These are phyloP conservation scores for Ophioderma brevispina DNA, from an alignment of 35 echinoderm and acorn worm genomes.

Conservation along the genomic window DNA sequence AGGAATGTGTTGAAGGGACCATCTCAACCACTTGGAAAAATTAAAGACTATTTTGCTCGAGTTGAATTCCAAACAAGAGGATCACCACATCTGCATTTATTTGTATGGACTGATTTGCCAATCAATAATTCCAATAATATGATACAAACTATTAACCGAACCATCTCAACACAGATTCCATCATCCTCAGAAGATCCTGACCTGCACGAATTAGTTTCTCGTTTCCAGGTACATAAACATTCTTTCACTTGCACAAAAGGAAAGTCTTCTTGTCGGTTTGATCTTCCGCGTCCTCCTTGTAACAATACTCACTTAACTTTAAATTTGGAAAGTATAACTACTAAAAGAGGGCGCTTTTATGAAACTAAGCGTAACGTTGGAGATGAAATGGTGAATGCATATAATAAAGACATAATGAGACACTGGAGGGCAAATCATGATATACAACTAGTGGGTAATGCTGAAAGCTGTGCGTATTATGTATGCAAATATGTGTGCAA, in stretches of 20 bases:
- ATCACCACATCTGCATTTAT: background rate
- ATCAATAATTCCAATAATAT: background rate
- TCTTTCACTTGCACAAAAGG: background rate
- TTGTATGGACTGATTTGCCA: background rate
- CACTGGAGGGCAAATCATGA: background rate
- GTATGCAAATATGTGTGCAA: background rate
- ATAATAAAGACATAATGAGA: background rate
- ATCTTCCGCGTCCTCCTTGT: background rate
- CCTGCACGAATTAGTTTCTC: background rate
- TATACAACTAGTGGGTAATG: background rate
- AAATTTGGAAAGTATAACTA: background rate
- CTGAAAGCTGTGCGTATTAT: constrained; percentile 1
- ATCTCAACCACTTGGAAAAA: background rate
- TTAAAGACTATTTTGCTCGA: background rate
- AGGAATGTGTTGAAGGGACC: background rate
- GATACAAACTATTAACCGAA: background rate
- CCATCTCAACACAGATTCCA: background rate
- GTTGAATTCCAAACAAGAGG: background rate
- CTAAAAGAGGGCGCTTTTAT: background rate
- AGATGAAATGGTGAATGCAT: background rate
- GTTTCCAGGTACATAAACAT: background rate
- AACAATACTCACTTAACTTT: background rate
- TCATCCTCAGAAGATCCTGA: background rate
- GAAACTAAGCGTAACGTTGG: background rate
- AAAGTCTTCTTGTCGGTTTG: background rate